Base-by-base conservation (phyloP, 2,797 vertebrate species). In the Gorsachius magnificus region DNA sequence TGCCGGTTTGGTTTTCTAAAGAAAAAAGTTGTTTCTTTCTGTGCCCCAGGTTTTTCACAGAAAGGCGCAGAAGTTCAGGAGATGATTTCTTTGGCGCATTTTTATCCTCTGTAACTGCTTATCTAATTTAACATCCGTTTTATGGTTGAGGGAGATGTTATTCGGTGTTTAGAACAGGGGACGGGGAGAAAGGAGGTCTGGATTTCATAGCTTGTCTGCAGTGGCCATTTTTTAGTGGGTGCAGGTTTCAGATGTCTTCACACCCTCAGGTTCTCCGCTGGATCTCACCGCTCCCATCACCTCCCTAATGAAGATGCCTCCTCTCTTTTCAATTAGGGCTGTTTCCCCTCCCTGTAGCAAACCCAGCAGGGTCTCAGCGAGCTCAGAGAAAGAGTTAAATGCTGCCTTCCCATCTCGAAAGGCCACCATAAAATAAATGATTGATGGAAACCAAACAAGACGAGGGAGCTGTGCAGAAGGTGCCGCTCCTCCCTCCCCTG, bases 371-470 rank as follows among this genome's bases (percentile, higher is more conserved):
- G 0, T 13, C 60, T 43, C n/a, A 1, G 69, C 1, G 1, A 63
- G 70, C 89, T 51, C 77, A 29, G 20, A 25, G 51, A 25, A 20
- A 35, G 33, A 46, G 8, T n/a, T 12, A 53, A 46, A 16, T 4
- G 36, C 63, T 3, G 2, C 9, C 3, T 6, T 70, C 51, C 13
- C 9, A 0, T 51, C 60, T 56, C 2, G 1, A 65, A 75, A 85
- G 60, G 45, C 54, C 21, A 16, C 35, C 0, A 2, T 56, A 21
- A 33, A 70, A 71, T 21, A 36, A 94, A 85, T 53, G 43, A 88
- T 79, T 63, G 70, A 63, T 54, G 60, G 69, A 69, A 78, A 41
- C 46, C 88, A 82, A 85, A 78, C 41, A 50, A 69, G 35, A 35
- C 1, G 50, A 50, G 57, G 41, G 66, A 77, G 60, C 75, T 53